phyloP scores from a whole-genome alignment of 2,797 vertebrate genomes.

The Labroides dimidiatus region DNA sequence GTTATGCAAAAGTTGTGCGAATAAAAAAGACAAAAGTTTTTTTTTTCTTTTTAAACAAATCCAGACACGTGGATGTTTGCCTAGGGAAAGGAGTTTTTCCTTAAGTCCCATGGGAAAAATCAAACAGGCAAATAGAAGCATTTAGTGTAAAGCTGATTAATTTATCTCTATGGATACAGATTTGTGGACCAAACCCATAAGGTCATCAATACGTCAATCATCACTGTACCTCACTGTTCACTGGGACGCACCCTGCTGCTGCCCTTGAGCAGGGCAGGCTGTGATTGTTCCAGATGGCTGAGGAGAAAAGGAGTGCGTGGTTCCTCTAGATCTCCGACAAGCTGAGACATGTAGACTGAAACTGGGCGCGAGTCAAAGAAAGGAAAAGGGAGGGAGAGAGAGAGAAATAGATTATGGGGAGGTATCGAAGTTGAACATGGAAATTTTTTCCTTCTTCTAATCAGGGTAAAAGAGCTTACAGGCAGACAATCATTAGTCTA shows the following conservation, averaged over 20 bases:
- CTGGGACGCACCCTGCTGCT: conserved; percentile 60
- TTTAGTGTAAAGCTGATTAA: conserved; percentile 7
- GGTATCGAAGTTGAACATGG: conserved; percentile 60
- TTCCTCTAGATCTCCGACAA: conserved; percentile 70
- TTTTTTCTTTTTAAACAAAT: too few species aligned
- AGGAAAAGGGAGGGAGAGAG: conserved; percentile 70
- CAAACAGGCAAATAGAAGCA: background rate
- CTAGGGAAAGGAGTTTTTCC: too few species aligned
- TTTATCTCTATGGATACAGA: conserved; percentile 30
- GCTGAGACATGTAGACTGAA: conserved; percentile 83
- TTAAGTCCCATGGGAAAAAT: background rate
- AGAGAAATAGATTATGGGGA: conserved; percentile 62
- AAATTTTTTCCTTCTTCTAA: conserved; percentile 22
- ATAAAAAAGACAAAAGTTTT: too few species aligned
- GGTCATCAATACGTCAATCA: conserved; percentile 51
- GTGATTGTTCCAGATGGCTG: conserved; percentile 65
- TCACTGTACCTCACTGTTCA: conserved; percentile 23
- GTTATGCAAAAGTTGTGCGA: too few species aligned
- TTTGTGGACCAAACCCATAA: conserved; percentile 20
- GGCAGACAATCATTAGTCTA: conserved; percentile 1
- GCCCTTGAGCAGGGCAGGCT: conserved; percentile 63
- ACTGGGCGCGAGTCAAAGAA: conserved; percentile 77
- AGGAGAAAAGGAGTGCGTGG: conserved; percentile 71
- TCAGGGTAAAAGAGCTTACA: background rate
- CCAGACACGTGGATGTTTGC: too few species aligned